A percentile compares a stretch with the other conserved stretches of the same genome.
Evolutionary conservation across 2,113 vertebrate species (phyloP).

Genomic region (Brachypteracias leptosomus): DNA sequence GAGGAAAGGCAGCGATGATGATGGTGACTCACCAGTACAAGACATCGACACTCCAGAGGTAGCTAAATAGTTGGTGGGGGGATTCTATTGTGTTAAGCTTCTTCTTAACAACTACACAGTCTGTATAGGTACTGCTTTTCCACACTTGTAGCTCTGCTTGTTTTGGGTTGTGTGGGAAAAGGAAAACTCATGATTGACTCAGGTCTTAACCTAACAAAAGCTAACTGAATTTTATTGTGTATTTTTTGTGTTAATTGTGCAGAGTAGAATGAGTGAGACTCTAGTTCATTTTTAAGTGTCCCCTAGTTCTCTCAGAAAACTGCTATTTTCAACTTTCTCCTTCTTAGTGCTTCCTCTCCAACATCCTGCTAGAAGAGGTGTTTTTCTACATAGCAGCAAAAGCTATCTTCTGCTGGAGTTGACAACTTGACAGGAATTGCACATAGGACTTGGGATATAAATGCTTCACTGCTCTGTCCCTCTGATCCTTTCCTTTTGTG

Average conservation of each 20-base stretch:
- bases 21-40: slow-evolving; percentile 83
- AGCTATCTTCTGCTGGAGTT: not conserved
- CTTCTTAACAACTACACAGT: not conserved
- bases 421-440: not conserved
- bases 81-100: not conserved
- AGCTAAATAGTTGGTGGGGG: not conserved
- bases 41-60: slow-evolving; percentile 84
- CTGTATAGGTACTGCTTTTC: not conserved
- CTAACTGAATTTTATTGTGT: not conserved
- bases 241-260: not conserved
- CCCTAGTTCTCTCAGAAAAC: not conserved
- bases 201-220: not conserved
- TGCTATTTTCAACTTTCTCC: not conserved
- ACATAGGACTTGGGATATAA: not conserved
- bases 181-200: not conserved
- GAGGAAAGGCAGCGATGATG: slow-evolving; percentile 85
- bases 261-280: not conserved
- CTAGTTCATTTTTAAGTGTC: not conserved
- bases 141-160: not conserved
- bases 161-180: rapidly evolving
- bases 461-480: not conserved
- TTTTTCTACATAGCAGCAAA: not conserved
- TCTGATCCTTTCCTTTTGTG: not conserved
- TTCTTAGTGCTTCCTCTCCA: not conserved
- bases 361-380: not conserved